Conservation (phyloP, 2,888 invertebrate species). For the Athalia circularis region DNA sequence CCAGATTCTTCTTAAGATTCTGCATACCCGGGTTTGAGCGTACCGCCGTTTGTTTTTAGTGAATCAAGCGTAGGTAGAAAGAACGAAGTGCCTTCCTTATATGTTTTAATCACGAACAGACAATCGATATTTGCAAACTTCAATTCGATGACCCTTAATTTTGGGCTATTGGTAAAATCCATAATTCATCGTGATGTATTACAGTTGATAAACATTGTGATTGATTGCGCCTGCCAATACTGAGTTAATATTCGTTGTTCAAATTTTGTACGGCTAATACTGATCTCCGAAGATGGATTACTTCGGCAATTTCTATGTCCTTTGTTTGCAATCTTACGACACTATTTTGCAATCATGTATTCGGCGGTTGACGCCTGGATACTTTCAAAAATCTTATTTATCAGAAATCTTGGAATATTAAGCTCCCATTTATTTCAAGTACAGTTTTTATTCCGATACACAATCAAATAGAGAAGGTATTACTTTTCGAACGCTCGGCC, state of each 20-base stretch:
- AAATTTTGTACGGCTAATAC: slow-evolving; percentile 14
- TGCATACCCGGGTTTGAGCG: slow-evolving; percentile 6
- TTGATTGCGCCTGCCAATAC: slow-evolving; percentile 12
- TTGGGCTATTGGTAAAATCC: slow-evolving; percentile 19
- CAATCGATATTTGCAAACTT: slow-evolving; percentile 17
- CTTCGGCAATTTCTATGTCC: background rate
- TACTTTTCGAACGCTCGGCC: no score
- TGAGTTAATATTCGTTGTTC: slow-evolving; percentile 24
- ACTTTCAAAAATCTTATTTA: no score
- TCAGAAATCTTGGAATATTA: no score
- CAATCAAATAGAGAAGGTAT: no score
- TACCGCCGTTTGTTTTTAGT: slow-evolving; percentile 1
- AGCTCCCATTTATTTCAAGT: no score
- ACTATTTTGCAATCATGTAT: no score
- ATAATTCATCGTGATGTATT: slow-evolving; percentile 17
- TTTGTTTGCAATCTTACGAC: no score
- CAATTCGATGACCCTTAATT: slow-evolving; percentile 5
- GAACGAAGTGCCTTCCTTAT: background rate
- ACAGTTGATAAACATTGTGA: slow-evolving; percentile 17
- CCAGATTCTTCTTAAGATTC: slow-evolving; percentile 22
- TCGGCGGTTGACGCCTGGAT: no score
- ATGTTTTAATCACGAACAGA: slow-evolving; percentile 1
- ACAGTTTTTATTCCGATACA: no score
- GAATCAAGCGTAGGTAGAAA: slow-evolving; percentile 14
- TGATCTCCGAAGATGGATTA: slow-evolving; percentile 18